These are phyloP conservation scores for Sander vitreus DNA, from an alignment of 2,113 vertebrate species.

Conservation along the genomic window DNA sequence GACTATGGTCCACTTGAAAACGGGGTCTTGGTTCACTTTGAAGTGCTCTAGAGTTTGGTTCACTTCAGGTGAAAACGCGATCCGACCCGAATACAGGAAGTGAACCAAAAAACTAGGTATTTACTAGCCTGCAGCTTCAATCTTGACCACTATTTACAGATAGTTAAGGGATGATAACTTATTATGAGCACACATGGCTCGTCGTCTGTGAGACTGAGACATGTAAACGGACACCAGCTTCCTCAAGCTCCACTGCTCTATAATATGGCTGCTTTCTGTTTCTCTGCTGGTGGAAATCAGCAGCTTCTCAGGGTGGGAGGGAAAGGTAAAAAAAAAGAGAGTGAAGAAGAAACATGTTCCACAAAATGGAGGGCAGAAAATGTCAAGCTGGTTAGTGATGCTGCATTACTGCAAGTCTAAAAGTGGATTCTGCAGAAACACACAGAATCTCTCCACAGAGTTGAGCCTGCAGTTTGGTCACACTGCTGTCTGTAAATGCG, in stretches of 20 bases:
- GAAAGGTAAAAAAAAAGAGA: neutral
- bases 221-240: neutral
- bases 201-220: neutral
- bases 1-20: too few relatives aligned
- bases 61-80: too few relatives aligned
- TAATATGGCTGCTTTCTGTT: neutral
- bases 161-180: too few relatives aligned
- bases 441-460: neutral
- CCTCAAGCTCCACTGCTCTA: neutral
- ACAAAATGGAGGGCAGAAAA: constrained; percentile 27
- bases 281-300: neutral
- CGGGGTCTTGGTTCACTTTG: too few relatives aligned
- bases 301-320: neutral
- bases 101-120: too few relatives aligned
- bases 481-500: neutral
- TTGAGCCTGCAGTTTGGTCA: neutral
- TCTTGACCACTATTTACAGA: too few relatives aligned
- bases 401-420: neutral
- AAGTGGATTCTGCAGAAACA: neutral
- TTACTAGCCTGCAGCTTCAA: too few relatives aligned
- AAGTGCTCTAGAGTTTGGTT: too few relatives aligned
- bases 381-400: constrained; percentile 34
- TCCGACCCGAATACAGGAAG: too few relatives aligned
- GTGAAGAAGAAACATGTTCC: constrained; percentile 10
- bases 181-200: too few relatives aligned